phyloP scores from a whole-genome alignment of 2,797 vertebrate species.

The Pantherophis vulpinus region DNA sequence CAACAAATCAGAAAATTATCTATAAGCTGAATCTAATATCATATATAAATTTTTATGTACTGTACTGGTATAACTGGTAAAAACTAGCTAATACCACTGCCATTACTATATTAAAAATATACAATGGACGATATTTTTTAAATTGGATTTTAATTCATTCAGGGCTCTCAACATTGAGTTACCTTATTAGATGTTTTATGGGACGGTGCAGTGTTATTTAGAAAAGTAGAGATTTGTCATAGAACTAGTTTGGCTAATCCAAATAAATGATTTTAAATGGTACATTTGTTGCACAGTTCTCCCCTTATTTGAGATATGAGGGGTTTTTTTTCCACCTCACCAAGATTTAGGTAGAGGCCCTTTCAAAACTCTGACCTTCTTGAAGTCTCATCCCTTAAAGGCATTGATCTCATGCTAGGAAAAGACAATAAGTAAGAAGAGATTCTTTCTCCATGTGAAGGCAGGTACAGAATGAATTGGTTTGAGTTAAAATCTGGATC shows the following conservation, averaged over 20 bases:
- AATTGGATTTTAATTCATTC: not conserved
- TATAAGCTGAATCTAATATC: not conserved
- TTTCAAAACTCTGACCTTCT: not conserved
- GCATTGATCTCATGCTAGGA: not conserved
- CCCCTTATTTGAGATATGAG: not conserved
- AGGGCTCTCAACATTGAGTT: not conserved
- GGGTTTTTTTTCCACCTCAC: not conserved
- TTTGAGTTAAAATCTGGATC: not conserved
- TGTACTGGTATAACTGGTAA: not conserved
- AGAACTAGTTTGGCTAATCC: not conserved
- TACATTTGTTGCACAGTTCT: not conserved
- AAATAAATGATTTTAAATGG: not conserved
- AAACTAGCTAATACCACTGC: not conserved
- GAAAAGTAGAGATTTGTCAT: not conserved
- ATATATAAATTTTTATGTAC: not conserved
- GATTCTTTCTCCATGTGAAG: not conserved
- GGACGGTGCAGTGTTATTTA: not conserved
- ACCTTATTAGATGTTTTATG: not conserved
- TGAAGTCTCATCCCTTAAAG: not conserved
- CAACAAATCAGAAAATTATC: not conserved
- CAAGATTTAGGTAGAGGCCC: not conserved
- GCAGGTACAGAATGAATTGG: not conserved
- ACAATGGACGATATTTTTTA: not conserved
- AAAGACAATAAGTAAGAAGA: not conserved
- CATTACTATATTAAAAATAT: not conserved